Conservation (phyloP, 2,888 invertebrate species). For the Scelioninae gen. 1 region DNA sequence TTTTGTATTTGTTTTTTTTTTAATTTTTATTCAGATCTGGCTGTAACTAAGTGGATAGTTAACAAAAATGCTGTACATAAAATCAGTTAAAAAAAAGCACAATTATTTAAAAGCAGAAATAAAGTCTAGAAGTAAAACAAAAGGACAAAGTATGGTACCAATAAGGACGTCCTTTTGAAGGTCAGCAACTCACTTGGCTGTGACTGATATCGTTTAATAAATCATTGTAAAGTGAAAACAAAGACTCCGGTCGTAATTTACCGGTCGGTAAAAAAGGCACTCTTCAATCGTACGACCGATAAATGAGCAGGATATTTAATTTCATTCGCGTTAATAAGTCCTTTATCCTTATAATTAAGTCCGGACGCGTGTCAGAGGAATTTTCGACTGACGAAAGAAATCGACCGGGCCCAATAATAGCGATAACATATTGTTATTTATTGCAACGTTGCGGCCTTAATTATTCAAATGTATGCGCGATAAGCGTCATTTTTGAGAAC, state of each 20-base stretch:
- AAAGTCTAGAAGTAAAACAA: not conserved
- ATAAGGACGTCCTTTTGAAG: slow-evolving; percentile 37
- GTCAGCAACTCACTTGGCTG: slow-evolving; percentile 40
- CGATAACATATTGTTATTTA: slow-evolving; percentile 67
- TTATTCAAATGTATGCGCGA: slow-evolving; percentile 64
- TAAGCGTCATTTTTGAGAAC: slow-evolving; percentile 55
- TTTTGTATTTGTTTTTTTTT: too few species aligned
- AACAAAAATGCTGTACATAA: too few species aligned
- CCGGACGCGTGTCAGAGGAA: slow-evolving; percentile 29
- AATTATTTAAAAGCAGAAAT: too few species aligned
- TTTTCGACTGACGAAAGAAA: slow-evolving; percentile 35
- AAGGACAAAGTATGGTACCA: not conserved
- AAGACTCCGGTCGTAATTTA: slow-evolving; percentile 27
- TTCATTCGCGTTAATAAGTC: slow-evolving; percentile 53
- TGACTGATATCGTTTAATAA: slow-evolving; percentile 47
- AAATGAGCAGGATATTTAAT: slow-evolving; percentile 36
- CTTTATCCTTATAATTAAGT: slow-evolving; percentile 57
- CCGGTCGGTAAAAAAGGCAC: slow-evolving; percentile 24
- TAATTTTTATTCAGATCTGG: too few species aligned
- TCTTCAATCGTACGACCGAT: slow-evolving; percentile 42
- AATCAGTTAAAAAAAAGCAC: too few species aligned
- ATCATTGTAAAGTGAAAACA: slow-evolving; percentile 44
- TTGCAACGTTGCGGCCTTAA: slow-evolving; percentile 34
- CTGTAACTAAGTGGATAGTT: too few species aligned
- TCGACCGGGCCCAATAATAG: slow-evolving; percentile 6